Evolutionary conservation across 2,113 vertebrate species (phyloP).

Genomic region (Onychostoma macrolepis): DNA sequence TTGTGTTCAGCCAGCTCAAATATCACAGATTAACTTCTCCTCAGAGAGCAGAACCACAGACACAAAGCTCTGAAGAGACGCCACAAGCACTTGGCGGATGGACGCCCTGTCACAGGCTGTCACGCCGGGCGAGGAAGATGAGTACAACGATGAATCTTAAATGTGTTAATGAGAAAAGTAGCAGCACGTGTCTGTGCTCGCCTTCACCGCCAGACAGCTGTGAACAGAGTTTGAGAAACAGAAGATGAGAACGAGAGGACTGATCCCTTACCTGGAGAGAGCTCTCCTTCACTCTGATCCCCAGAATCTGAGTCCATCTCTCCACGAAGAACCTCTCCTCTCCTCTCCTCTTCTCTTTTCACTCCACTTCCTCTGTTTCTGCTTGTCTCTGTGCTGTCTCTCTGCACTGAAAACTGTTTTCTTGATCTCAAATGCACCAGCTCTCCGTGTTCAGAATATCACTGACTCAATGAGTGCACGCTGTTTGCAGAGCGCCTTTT

Average conservation of each 20-base stretch:
- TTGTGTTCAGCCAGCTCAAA: neutral
- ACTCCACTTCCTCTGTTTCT: constrained; percentile 44
- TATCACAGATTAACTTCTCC: neutral
- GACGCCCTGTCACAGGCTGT: neutral
- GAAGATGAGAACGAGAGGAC: neutral
- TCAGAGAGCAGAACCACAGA: neutral
- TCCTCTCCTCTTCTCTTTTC: constrained; percentile 52
- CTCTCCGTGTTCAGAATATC: constrained; percentile 67
- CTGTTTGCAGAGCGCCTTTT: constrained; percentile 63
- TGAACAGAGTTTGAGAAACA: neutral
- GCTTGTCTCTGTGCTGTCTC: constrained; percentile 51
- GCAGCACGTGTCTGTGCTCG: constrained; percentile 67
- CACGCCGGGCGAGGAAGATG: neutral
- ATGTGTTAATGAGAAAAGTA: constrained; percentile 68
- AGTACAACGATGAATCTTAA: constrained; percentile 36
- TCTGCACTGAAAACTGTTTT: constrained; percentile 62
- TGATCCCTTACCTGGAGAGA: constrained; percentile 83
- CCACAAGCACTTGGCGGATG: neutral
- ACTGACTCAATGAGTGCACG: constrained; percentile 53
- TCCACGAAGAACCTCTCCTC: constrained; percentile 63
- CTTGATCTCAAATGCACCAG: constrained; percentile 62
- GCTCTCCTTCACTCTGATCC: constrained; percentile 93
- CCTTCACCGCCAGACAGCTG: constrained; percentile 41
- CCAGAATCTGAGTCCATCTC: constrained; percentile 96
- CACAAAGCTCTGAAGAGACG: neutral